These are phyloP conservation scores for Apamea anceps DNA, from an alignment of 2,888 invertebrate species.

Conservation along the genomic window DNA sequence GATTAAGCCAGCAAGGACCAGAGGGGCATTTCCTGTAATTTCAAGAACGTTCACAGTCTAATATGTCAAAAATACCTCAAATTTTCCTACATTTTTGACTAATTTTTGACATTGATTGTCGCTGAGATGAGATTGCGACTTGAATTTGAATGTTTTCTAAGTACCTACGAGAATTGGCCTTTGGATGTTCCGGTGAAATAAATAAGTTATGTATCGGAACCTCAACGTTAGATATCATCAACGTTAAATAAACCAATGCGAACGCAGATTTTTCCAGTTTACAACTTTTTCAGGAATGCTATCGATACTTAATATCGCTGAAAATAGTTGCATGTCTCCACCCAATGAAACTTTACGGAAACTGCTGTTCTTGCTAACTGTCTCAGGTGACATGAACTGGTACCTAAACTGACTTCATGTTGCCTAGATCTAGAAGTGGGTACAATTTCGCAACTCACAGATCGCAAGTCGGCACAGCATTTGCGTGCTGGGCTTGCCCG, in stretches of 20 bases:
- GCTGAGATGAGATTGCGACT: no score
- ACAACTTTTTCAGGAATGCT: constrained; percentile 15
- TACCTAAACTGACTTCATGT: constrained; percentile 43
- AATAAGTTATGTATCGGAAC: background rate
- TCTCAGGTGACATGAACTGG: constrained; percentile 37
- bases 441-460: constrained; percentile 62
- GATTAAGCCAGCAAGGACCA: background rate
- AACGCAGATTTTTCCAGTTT: background rate
- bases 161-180: no score
- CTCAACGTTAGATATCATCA: background rate
- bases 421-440: constrained; percentile 53
- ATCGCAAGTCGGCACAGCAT: constrained; percentile 67
- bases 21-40: no score
- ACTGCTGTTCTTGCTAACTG: constrained; percentile 18
- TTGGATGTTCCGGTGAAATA: background rate
- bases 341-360: constrained; percentile 30
- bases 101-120: no score
- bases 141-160: no score
- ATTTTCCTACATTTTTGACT: no score
- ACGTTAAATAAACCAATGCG: background rate
- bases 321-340: constrained; percentile 18
- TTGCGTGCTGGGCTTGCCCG: constrained; percentile 71
- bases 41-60: no score
- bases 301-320: background rate
- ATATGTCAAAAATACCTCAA: no score